phyloP scores from a whole-genome alignment of 2,797 vertebrate genomes.

The Synaphobranchus kaupii region DNA sequence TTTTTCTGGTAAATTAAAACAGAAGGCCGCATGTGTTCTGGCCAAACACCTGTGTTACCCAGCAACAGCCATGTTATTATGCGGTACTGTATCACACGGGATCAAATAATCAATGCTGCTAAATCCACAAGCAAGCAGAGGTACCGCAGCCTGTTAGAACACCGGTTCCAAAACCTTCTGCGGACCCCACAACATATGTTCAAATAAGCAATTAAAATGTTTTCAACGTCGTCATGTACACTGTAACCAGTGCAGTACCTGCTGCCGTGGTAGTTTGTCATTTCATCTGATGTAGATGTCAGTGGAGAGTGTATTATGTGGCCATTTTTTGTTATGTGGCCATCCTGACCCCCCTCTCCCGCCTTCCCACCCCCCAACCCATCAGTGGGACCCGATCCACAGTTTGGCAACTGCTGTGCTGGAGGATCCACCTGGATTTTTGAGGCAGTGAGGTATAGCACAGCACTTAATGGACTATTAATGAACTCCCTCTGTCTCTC shows the following conservation, averaged over 20 bases:
- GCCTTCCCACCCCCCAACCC: too few relatives aligned
- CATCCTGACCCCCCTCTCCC: not conserved
- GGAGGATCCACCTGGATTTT: not conserved
- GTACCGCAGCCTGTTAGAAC: not conserved
- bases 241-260: not conserved
- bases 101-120: not conserved
- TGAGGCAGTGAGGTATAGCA: not conserved
- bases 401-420: too few relatives aligned
- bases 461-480: not conserved
- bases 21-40: not conserved
- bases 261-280: not conserved
- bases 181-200: not conserved
- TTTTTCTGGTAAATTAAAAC: constrained; percentile 8
- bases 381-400: too few relatives aligned
- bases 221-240: not conserved
- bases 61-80: constrained; percentile 12
- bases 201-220: constrained; percentile 2
- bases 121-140: not conserved
- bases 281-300: not conserved
- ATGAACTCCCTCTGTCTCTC: constrained; percentile 25
- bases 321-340: not conserved
- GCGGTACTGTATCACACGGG: not conserved
- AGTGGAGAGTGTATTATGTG: not conserved
- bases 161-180: not conserved
- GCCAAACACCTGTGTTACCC: constrained; percentile 29